phyloP scores from a whole-genome alignment of 2,113 vertebrate genomes.

The Pandion haliaetus region DNA sequence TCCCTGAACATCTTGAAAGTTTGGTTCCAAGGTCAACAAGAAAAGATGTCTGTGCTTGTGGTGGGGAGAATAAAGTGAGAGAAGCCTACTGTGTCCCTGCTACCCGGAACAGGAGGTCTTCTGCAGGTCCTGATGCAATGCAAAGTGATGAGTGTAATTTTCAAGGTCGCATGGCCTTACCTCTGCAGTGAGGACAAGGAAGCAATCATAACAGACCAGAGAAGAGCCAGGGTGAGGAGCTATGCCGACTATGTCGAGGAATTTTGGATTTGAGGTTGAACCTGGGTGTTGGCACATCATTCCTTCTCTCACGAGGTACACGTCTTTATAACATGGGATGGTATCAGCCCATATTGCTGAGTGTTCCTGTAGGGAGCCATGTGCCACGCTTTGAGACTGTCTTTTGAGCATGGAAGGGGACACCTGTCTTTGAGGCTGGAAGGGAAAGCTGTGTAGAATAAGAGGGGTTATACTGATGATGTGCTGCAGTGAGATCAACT shows the following conservation, averaged over 20 bases:
- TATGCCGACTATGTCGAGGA: rapidly evolving
- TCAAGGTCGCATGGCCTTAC: background rate
- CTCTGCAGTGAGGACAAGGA: background rate
- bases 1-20: background rate
- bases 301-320: background rate
- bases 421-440: background rate
- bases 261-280: background rate
- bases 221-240: background rate
- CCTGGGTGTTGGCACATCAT: background rate
- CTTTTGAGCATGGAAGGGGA: background rate
- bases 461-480: background rate
- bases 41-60: background rate
- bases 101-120: background rate
- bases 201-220: background rate
- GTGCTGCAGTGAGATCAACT: background rate
- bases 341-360: background rate
- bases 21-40: background rate
- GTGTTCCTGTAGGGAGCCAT: background rate
- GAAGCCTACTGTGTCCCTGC: background rate
- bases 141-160: background rate
- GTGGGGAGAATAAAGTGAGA: background rate
- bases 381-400: background rate
- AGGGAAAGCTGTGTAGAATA: background rate
- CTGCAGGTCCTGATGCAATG: background rate
- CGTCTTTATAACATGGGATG: background rate